Conservation (phyloP, 2,888 invertebrate species). For the Mycogona germanica region DNA sequence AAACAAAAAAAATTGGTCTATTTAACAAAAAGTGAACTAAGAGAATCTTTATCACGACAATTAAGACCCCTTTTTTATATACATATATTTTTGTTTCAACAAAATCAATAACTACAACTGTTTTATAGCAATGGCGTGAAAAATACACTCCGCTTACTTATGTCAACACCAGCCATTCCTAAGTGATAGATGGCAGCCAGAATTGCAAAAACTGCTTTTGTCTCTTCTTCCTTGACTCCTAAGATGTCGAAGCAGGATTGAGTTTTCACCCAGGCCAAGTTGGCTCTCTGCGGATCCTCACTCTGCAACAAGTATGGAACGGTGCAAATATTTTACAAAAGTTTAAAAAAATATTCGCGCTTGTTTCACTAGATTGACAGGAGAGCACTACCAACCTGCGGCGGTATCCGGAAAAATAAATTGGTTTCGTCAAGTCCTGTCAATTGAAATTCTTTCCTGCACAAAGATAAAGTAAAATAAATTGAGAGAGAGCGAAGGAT, state of each 20-base stretch:
- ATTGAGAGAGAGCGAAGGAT: too few species aligned
- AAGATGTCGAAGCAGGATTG: conserved; percentile 62
- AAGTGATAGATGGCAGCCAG: conserved; percentile 90
- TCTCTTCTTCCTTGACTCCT: conserved; percentile 61
- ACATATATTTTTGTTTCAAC: too few species aligned
- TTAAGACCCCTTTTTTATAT: too few species aligned
- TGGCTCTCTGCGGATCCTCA: conserved; percentile 65
- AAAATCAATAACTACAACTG: too few species aligned
- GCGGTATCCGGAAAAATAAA: conserved; percentile 62
- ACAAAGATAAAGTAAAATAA: too few species aligned
- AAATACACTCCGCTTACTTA: conserved; percentile 49
- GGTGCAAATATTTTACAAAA: conserved; percentile 5
- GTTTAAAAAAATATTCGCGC: neutral
- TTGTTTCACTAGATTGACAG: neutral
- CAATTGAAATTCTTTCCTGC: conserved; percentile 61
- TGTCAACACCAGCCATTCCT: conserved; percentile 70
- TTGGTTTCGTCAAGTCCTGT: conserved; percentile 63
- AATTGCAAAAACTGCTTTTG: conserved; percentile 70
- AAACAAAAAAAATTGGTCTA: too few species aligned
- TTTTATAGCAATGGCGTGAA: too few species aligned
- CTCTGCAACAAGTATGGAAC: conserved; percentile 34
- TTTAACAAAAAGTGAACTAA: too few species aligned
- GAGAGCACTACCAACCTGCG: conserved; percentile 45
- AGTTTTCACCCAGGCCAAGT: conserved; percentile 67
- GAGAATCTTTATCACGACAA: too few species aligned